Evolutionary conservation across 1,140 invertebrate genomes (phyloP), one percentile per base, ranked within the genome.

Genomic region (Micrasema minimum): DNA sequence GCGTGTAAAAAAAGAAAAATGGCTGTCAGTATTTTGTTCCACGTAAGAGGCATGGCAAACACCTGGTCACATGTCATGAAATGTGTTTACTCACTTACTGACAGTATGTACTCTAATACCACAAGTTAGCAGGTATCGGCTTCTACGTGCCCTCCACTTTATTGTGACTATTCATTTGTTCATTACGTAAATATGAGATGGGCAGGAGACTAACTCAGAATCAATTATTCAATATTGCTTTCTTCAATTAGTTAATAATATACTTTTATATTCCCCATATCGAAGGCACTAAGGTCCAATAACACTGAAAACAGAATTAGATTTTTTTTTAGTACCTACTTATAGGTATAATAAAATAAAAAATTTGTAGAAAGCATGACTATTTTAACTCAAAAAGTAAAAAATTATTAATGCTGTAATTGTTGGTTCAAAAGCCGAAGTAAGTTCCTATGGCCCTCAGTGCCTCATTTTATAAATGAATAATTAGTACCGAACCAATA

Each of bases 71-170:
- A 31, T 53, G 50, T 53, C 23, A 11, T 23, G 11, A 14, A 53
- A 53, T 53, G 20, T 53, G 50, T 53, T 53, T 53, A 26, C 50
- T 26, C n/a, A 53, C 20, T 2, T 53, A 48, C n/a, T 10, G 18
- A 16, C n/a, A 48, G 16, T 20, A 26, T 53, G 11, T 53, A 14
- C 23, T 53, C 23, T 12, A 53, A 53, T 26, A 26, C n/a, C 50
- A 35, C 50, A 53, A 53, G 22, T 53, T 53, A 51, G 48, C 48
- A 51, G 22, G 48, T 51, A 20, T 51, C n/a, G 11, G 3, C 2
- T 45, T 12, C 14, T 16, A 45, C 11, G n/a, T n/a, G n/a, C 14
- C 41, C 41, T 31, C 7, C 26, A 4, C 26, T 31, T 4, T 31
- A 7, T 31, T 31, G 26, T 7, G 7, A 31, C 26, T 4, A 31